phyloP scores from a whole-genome alignment of 2,113 vertebrate genomes.

The Chaenogobius annularis region DNA sequence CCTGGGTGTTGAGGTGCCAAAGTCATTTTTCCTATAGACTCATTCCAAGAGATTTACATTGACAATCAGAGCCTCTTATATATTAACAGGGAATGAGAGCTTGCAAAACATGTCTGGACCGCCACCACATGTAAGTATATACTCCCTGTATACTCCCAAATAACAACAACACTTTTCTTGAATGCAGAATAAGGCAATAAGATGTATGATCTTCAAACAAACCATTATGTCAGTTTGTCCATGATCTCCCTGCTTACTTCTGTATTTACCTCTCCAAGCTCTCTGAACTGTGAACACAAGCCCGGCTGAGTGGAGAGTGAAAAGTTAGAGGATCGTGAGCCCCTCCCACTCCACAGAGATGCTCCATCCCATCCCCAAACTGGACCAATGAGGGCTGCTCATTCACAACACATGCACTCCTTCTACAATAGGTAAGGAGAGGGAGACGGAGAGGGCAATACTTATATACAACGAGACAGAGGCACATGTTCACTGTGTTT shows the following conservation, averaged over 20 bases:
- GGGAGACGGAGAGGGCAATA: conserved; percentile 61
- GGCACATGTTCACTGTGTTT: conserved; percentile 45
- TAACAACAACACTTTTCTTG: not conserved
- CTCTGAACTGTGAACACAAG: conserved; percentile 42
- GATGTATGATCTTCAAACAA: not conserved
- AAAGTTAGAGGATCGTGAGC: conserved; percentile 55
- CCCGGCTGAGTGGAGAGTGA: conserved; percentile 58
- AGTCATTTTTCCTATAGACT: conserved; percentile 66
- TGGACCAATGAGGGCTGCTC: conserved; percentile 67
- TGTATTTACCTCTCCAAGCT: conserved; percentile 3
- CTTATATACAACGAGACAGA: conserved; percentile 55
- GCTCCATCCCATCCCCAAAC: conserved; percentile 75
- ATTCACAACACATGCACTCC: conserved; percentile 65
- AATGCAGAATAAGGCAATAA: not conserved
- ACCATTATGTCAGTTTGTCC: not conserved
- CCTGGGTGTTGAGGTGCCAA: conserved; percentile 66
- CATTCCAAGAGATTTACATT: conserved; percentile 48
- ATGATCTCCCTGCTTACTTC: conserved; percentile 15
- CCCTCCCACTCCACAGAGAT: conserved; percentile 74
- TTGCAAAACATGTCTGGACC: not conserved
- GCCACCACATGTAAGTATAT: not conserved
- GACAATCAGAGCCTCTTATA: conserved; percentile 20
- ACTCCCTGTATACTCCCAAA: too few relatives aligned
- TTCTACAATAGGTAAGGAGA: conserved; percentile 75
- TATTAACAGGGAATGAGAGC: not conserved